phyloP scores from a whole-genome alignment of 2,113 vertebrate species.

The Perccottus glenii region DNA sequence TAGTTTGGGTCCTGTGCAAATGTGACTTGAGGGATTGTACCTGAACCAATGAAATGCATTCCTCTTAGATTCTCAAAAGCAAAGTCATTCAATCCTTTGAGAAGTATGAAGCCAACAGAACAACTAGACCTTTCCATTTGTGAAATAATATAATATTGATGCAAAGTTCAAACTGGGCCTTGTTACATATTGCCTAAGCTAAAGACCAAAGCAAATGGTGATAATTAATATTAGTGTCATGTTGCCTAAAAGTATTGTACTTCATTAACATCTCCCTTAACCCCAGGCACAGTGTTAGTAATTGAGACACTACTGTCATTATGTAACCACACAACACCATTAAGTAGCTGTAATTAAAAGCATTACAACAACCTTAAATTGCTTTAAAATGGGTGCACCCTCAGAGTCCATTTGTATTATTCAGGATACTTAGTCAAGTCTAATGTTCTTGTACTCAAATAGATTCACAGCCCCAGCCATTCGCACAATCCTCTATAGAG shows the following conservation, averaged over 20 bases:
- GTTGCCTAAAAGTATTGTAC: background rate
- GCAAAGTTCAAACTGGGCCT: no score
- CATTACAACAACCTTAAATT: conserved; percentile 25
- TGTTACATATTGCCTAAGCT: no score
- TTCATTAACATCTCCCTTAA: background rate
- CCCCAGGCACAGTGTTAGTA: background rate
- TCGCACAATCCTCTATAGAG: conserved; percentile 56
- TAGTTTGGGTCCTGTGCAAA: no score
- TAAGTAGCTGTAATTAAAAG: conserved; percentile 42
- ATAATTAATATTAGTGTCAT: background rate
- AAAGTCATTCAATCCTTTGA: no score
- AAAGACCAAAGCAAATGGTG: no score
- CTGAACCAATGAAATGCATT: no score
- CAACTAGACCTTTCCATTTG: no score
- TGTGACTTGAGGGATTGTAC: no score
- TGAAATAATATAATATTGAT: no score
- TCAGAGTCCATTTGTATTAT: conserved; percentile 45
- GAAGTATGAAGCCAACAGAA: no score
- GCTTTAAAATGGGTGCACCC: conserved; percentile 36
- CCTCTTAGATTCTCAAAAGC: no score
- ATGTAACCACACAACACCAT: conserved; percentile 10
- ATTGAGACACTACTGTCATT: background rate
- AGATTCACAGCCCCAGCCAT: conserved; percentile 49
- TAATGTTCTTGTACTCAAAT: conserved; percentile 49
- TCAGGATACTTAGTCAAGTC: conserved; percentile 43